Evolutionary conservation across 2,888 invertebrate species (phyloP), one percentile per base, ranked within the genome.

Genomic region (Sceliomorpha sp.): DNA sequence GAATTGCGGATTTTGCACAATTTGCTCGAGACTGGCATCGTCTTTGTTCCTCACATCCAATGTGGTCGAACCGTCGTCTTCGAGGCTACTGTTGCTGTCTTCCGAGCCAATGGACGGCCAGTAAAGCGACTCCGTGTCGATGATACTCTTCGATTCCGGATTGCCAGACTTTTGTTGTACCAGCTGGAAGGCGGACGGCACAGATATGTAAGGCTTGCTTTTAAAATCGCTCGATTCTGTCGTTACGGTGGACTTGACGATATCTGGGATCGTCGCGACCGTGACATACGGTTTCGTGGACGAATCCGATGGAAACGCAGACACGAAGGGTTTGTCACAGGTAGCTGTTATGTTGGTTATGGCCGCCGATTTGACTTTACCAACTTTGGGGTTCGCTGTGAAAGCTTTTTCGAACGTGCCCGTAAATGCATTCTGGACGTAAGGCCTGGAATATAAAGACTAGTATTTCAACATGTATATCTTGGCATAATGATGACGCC

Each of bases 361-460:
- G 2, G 73, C 48, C 2, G 75, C 73, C 1, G 62, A 5, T 5
- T 32, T 39, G 10, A 4, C 45, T 40, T 3, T 10, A 55, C 44
- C 24, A 73, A 44, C 20, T 70, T 67, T 17, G 17, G 55, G 26
- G 51, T 36, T 9, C 9, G 24, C 32, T 55, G n/a, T 29, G 51
- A 24, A 12, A 36, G 56, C 72, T 34, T 79, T 78, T 27, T 74
- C 78, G 13, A 72, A 31, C 1, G 77, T 36, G 9, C 81, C 81
- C 4, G 81, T 76, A 7, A 84, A 59, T 14, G 82, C 81, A 5
- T 81, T 77, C 40, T 84, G 83, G 0, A 85, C 84, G 32, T 85
- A 84, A 0, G 86, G 81, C 37, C 82, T 81, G 13, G 10, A 31
- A 24, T 17, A 10, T 12, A 2, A 31, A n/a, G 8, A 26, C 27